Percentiles rank a stretch among this genome's conserved stretches.
These are phyloP conservation scores for Lasioglossum marginatum DNA, from an alignment of 2,888 invertebrate species.

Conservation along the genomic window DNA sequence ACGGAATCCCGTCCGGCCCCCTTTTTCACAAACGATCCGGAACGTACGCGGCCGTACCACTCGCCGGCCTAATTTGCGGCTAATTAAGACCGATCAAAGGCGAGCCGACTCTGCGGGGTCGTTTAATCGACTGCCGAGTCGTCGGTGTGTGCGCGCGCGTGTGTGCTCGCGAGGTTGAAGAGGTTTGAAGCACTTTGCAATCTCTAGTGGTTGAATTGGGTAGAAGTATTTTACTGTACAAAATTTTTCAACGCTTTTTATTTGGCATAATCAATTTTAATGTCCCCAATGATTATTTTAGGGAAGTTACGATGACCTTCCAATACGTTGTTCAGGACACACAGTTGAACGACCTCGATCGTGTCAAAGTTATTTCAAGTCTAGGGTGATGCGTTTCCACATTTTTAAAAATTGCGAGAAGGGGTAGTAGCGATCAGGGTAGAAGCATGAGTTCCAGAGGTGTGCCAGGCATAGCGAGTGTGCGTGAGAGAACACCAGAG, in stretches of 20 bases:
- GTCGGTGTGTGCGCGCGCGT: neutral
- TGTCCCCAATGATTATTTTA: neutral
- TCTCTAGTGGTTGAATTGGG: neutral
- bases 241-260: no score
- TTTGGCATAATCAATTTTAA: neutral
- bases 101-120: neutral
- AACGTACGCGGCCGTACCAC: slow-evolving; percentile 27
- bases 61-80: slow-evolving; percentile 37
- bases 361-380: neutral
- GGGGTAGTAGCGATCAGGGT: neutral
- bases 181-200: neutral
- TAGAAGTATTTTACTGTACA: neutral
- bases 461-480: neutral
- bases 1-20: slow-evolving; percentile 13
- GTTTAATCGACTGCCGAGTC: neutral
- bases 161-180: neutral
- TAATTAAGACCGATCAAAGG: slow-evolving; percentile 60
- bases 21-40: neutral
- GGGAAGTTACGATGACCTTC: neutral
- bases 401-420: neutral
- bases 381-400: neutral
- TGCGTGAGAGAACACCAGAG: slow-evolving; percentile 1
- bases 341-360: neutral
- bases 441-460: neutral
- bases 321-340: neutral